Percentiles rank a stretch among this genome's conserved stretches.
Evolutionary conservation across 2,888 invertebrate genomes (phyloP).

Genomic region (Scaptomyza parva): DNA sequence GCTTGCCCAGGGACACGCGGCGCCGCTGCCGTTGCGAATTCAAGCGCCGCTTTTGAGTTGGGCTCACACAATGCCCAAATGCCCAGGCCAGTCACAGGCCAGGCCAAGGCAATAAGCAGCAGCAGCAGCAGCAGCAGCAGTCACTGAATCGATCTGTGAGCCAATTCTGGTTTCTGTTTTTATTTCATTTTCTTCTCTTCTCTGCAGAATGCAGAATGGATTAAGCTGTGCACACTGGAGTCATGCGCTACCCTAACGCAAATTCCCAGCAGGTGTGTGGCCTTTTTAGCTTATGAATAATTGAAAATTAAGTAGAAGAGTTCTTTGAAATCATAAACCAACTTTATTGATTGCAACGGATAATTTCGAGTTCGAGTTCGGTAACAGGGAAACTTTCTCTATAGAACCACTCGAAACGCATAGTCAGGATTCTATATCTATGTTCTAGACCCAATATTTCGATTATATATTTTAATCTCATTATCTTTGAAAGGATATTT

Average conservation of each 20-base stretch:
- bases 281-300: no score
- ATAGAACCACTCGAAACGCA: no score
- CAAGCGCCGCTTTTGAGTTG: conserved; percentile 78
- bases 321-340: no score
- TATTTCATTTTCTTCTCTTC: conserved; percentile 31
- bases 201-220: not conserved
- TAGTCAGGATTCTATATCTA: no score
- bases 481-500: conserved; percentile 2
- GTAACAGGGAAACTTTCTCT: no score
- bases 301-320: not conserved
- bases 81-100: not conserved
- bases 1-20: conserved; percentile 57
- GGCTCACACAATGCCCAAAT: conserved; percentile 67
- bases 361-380: no score
- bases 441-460: no score
- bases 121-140: conserved; percentile 29
- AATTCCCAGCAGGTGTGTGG: conserved; percentile 3
- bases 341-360: no score
- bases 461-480: no score
- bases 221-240: conserved; percentile 41
- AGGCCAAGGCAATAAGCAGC: not conserved
- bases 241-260: conserved; percentile 38
- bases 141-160: conserved; percentile 46
- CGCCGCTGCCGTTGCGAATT: conserved; percentile 78
- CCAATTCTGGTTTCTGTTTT: conserved; percentile 35